These are phyloP conservation scores for Bergia puertoricense DNA, from an alignment of 92 coral and sea anemone species.

Conservation along the genomic window DNA sequence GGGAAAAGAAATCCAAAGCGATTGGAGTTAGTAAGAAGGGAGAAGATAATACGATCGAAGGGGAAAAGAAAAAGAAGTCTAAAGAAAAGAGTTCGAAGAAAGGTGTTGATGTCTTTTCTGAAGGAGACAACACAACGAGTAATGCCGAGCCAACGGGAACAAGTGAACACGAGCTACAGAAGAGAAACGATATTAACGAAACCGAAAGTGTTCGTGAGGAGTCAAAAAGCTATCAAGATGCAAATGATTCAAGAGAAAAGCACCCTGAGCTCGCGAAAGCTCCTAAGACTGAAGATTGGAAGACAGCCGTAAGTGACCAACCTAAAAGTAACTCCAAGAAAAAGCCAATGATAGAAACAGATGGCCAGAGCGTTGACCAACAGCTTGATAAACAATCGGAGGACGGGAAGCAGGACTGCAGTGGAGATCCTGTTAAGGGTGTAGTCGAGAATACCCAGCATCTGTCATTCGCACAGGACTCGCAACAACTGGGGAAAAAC, in stretches of 20 bases:
- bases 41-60: not conserved
- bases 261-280: not conserved
- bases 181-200: not conserved
- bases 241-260: not conserved
- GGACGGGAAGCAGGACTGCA: slow-evolving; percentile 1
- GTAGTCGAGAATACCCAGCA: not conserved
- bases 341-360: not conserved
- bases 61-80: not conserved
- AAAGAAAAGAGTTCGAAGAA: not conserved
- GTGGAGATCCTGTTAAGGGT: not conserved
- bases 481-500: not conserved
- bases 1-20: slow-evolving; percentile 9
- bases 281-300: not conserved
- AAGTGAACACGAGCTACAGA: not conserved
- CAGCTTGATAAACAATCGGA: not conserved
- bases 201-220: not conserved
- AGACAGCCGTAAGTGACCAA: not conserved
- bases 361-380: not conserved
- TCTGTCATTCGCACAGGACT: not conserved
- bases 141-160: not conserved
- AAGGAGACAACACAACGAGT: not conserved
- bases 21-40: not conserved
- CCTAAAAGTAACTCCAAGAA: not conserved
- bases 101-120: not conserved
- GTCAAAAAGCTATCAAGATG: not conserved